These are phyloP conservation scores for Pteruthius melanotis DNA, from an alignment of 2,113 vertebrate species.

Conservation along the genomic window DNA sequence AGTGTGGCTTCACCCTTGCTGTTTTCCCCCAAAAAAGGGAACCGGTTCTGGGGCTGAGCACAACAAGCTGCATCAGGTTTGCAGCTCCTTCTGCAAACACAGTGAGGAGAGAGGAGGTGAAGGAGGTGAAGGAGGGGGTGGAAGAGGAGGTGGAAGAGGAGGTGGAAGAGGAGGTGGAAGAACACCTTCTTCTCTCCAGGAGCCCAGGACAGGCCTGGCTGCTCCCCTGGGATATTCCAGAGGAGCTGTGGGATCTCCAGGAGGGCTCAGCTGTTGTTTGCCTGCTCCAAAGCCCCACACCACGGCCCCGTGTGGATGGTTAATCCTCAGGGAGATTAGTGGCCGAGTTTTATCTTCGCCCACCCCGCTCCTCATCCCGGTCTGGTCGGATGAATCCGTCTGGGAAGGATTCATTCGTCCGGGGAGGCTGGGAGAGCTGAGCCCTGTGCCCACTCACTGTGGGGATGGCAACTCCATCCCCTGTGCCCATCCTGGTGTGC, in stretches of 20 bases:
- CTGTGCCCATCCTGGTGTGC: rapidly evolving
- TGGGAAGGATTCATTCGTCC: neutral
- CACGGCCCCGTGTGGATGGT: neutral
- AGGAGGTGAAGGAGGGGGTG: neutral
- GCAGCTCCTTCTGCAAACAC: neutral
- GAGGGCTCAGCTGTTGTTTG: neutral
- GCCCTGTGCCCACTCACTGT: neutral
- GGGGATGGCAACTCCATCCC: neutral
- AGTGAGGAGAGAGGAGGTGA: neutral
- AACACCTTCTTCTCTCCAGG: neutral
- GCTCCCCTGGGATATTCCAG: neutral
- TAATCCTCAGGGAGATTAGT: slow-evolving; percentile 65
- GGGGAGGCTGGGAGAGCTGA: neutral
- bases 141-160: neutral
- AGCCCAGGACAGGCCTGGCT: neutral
- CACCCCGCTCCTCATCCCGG: neutral
- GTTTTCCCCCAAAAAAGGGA: neutral
- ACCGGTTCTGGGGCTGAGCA: neutral
- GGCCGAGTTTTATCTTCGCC: slow-evolving; percentile 23
- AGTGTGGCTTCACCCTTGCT: neutral
- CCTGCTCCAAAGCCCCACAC: neutral
- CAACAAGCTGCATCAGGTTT: neutral
- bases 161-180: neutral
- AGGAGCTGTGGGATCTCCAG: neutral
- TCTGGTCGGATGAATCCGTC: neutral